Evolutionary conservation across 2,888 invertebrate species (phyloP).

Genomic region (Malacosoma neustria): DNA sequence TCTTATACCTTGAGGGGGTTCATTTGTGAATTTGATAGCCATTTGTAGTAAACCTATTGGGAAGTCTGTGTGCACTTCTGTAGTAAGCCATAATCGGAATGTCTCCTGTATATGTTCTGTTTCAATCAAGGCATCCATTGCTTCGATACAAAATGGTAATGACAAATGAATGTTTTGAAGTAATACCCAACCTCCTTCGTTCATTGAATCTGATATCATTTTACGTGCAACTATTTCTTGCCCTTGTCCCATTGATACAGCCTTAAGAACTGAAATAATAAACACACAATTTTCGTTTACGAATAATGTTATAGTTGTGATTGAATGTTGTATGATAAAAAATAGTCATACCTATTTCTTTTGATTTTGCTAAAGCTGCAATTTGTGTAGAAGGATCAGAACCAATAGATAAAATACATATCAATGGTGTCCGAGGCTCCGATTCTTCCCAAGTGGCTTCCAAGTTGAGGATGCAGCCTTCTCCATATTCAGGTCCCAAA

Average conservation of each 20-base stretch:
- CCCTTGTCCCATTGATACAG: constrained; percentile 98
- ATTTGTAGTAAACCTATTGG: constrained; percentile 92
- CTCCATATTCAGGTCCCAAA: constrained; percentile 90
- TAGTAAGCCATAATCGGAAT: constrained; percentile 95
- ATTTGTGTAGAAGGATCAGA: constrained; percentile 98
- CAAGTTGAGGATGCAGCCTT: constrained; percentile 93
- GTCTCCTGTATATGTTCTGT: constrained; percentile 87
- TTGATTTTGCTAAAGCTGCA: constrained; percentile 87
- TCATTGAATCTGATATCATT: constrained; percentile 87
- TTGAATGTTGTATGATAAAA: neutral
- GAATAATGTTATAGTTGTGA: neutral
- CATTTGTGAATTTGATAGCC: constrained; percentile 98
- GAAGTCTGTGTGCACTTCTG: constrained; percentile 94
- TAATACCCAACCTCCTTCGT: constrained; percentile 92
- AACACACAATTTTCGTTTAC: constrained; percentile 2
- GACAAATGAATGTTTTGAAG: constrained; percentile 98
- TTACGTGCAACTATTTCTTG: constrained; percentile 91
- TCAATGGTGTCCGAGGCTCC: constrained; percentile 89
- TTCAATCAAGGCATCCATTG: constrained; percentile 91
- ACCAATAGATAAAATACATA: constrained; percentile 95
- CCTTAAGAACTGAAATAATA: constrained; percentile 77
- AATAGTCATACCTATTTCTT: constrained; percentile 82
- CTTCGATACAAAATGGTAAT: constrained; percentile 93
- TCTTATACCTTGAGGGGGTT: constrained; percentile 94
- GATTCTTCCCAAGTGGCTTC: constrained; percentile 94